These are phyloP conservation scores for Characodon lateralis DNA, from an alignment of 2,797 vertebrate genomes.

Conservation along the genomic window DNA sequence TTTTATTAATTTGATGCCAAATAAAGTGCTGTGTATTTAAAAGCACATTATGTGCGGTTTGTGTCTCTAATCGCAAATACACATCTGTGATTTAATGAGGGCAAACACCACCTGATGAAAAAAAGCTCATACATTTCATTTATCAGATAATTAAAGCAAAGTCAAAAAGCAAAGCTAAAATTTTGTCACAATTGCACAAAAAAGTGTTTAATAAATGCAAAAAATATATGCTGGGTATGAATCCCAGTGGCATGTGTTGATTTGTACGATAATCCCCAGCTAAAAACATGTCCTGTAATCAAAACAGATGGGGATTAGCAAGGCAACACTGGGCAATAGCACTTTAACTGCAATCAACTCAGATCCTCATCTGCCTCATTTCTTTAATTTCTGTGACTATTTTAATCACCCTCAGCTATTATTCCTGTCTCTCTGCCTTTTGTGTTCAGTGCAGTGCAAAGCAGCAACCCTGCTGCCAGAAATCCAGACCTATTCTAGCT, in stretches of 20 bases:
- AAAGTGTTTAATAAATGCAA: not conserved
- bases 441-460: conserved; percentile 12
- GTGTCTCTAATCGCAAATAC: not conserved
- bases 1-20: not conserved
- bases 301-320: conserved; percentile 75
- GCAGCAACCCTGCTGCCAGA: conserved; percentile 19
- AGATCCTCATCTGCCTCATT: conserved; percentile 55
- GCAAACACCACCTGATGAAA: not conserved
- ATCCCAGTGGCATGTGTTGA: not conserved
- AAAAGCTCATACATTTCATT: not conserved
- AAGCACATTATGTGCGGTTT: not conserved
- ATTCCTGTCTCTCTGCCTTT: conserved; percentile 6
- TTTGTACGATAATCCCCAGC: conserved; percentile 38
- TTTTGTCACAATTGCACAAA: not conserved
- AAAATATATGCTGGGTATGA: not conserved
- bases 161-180: not conserved
- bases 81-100: not conserved
- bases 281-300: conserved; percentile 61
- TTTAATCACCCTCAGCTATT: conserved; percentile 20
- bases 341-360: conserved; percentile 57
- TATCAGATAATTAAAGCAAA: not conserved
- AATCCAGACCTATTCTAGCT: conserved; percentile 41
- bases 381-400: conserved; percentile 44
- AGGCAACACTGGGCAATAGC: conserved; percentile 41
- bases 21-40: conserved; percentile 3